Base-by-base conservation (phyloP, 2,888 invertebrate species). In the Spatulosminthurus flaviceps region DNA sequence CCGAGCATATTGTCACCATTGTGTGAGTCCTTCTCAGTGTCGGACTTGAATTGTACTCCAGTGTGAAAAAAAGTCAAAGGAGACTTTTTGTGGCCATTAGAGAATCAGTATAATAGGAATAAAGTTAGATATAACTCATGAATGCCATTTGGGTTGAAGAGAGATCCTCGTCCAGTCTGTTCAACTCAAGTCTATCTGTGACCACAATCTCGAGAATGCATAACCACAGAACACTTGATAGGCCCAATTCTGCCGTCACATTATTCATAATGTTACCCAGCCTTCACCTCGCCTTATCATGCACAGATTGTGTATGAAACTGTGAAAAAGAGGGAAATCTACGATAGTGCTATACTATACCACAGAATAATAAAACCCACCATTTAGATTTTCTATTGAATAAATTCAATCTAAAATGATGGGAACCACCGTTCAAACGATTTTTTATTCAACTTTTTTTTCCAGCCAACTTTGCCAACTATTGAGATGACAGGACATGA, bases 81-180 rank as follows among this genome's bases (percentile, higher is more conserved):
- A 69, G 76, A 42, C 28, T 51, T 41, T 66, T 51, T 78, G 72
- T 67, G 73, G 34, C 79, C 73, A 77, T 77, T 77, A 77, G 61
- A 70, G 60, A 79, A 28, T 79, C 66, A 79, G 69, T 74, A 67
- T 73, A 51, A 73, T 66, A 64, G 78, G 74, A 67, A 66, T 64
- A 67, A 66, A 79, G 74, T 67, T 79, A 72, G 79, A 79, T 78
- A 78, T 73, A 79, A 74, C 74, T 79, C 79, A 79, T 79, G 79
- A 79, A 79, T 73, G 74, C 51, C 77, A 60, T 77, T 73, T 43
- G 42, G 24, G 71, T 72, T 72, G 21, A 16, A 74, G 67, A 76
- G 64, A 28, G 66, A 34, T 72, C 51, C 61, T 29, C 41, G 76
- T 76, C 76, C 78, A 60, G 60, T 77, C 77, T 67, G 42, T 24